These are phyloP conservation scores for Paracanthobrama guichenoti DNA, from an alignment of 2,113 vertebrate genomes.

Conservation along the genomic window DNA sequence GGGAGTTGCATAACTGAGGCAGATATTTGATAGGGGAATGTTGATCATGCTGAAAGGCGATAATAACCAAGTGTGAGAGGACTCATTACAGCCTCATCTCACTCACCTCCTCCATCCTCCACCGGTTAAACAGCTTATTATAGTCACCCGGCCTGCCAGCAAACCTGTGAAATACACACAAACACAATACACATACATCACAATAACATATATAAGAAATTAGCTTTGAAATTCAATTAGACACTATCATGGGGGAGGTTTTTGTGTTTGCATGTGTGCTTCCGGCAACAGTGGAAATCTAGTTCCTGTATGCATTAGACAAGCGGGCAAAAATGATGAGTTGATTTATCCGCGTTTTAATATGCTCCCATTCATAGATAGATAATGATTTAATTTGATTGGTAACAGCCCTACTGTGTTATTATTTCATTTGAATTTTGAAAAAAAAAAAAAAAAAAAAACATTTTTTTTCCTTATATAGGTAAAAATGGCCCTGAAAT, in stretches of 20 bases:
- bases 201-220: conserved; percentile 35
- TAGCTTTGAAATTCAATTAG: conserved; percentile 62
- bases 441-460: too few relatives aligned
- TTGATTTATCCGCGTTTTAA: too few relatives aligned
- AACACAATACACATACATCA: conserved; percentile 58
- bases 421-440: too few relatives aligned
- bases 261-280: background rate
- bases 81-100: conserved; percentile 43
- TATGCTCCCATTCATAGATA: too few relatives aligned
- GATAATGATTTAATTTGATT: too few relatives aligned
- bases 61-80: conserved; percentile 35
- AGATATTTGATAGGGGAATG: conserved; percentile 15
- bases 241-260: conserved; percentile 11
- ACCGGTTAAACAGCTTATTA: conserved; percentile 97
- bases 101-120: conserved; percentile 97
- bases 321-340: too few relatives aligned
- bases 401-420: too few relatives aligned
- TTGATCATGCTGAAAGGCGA: conserved; percentile 16
- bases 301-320: background rate
- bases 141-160: conserved; percentile 97
- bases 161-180: conserved; percentile 81
- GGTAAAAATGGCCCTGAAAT: too few relatives aligned
- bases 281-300: too few relatives aligned
- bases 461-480: too few relatives aligned
- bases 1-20: conserved; percentile 16